Percentiles rank a stretch among this genome's conserved stretches.
These are phyloP conservation scores for Liposcelis brunnea DNA, from an alignment of 2,888 invertebrate genomes.

Conservation along the genomic window DNA sequence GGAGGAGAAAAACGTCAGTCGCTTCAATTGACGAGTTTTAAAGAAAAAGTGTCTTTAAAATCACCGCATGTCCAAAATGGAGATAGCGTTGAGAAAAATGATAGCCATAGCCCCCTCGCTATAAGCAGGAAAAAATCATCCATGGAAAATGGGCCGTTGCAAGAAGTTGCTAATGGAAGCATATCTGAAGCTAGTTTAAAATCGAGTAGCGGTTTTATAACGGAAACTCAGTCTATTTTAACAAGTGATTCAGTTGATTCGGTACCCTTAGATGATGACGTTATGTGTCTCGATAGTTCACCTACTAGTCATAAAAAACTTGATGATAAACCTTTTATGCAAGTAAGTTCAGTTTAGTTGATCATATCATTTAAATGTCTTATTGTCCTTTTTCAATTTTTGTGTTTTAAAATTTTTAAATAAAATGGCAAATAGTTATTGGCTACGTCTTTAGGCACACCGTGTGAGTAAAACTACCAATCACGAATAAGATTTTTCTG, in stretches of 20 bases:
- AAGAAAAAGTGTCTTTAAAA: constrained; percentile 32
- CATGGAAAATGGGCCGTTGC: constrained; percentile 25
- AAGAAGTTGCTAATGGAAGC: constrained; percentile 26
- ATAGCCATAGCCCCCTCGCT: constrained; percentile 22
- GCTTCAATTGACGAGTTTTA: constrained; percentile 24
- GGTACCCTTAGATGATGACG: constrained; percentile 25
- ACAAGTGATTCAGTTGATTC: constrained; percentile 10
- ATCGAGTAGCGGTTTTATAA: background rate
- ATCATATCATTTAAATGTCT: background rate
- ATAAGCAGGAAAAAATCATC: constrained; percentile 29
- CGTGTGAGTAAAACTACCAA: no score
- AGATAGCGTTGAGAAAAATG: constrained; percentile 29
- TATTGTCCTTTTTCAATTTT: background rate
- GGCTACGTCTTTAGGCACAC: no score
- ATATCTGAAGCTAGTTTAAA: background rate
- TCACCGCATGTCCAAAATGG: constrained; percentile 26
- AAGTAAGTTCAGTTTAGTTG: constrained; percentile 39
- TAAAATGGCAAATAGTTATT: no score
- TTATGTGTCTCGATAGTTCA: constrained; percentile 1
- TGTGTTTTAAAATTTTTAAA: no score
- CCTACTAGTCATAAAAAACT: constrained; percentile 6
- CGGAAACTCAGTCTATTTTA: background rate
- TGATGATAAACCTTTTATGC: constrained; percentile 29
- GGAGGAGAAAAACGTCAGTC: constrained; percentile 20
- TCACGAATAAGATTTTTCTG: no score